A percentile compares a stretch with the other conserved stretches of the same genome.
phyloP scores from a whole-genome alignment of 2,888 invertebrate species.

The Disparrhopalites patrizii region DNA sequence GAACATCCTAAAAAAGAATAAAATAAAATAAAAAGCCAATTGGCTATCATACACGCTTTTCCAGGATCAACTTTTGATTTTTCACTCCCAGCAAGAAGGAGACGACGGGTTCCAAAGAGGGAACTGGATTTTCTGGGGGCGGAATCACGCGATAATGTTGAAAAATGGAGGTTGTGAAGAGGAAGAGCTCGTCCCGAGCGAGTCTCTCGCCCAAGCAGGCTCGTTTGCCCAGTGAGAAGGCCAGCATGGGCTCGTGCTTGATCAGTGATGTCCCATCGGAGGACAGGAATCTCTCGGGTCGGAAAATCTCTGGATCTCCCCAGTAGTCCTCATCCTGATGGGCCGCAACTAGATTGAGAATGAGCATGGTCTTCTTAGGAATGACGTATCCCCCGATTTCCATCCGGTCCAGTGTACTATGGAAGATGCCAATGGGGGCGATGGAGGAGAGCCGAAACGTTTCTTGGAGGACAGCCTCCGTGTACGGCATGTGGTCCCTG shows the following conservation, averaged over 20 bases:
- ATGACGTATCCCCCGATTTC: constrained; percentile 35
- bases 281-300: constrained; percentile 43
- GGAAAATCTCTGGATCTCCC: constrained; percentile 42
- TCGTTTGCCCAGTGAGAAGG: constrained; percentile 39
- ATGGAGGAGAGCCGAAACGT: constrained; percentile 34
- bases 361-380: constrained; percentile 40
- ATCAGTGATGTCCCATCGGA: constrained; percentile 32
- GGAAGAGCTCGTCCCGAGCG: constrained; percentile 38
- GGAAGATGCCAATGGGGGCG: constrained; percentile 39
- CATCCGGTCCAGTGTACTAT: constrained; percentile 26
- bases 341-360: constrained; percentile 34
- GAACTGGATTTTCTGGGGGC: constrained; percentile 31
- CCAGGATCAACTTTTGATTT: constrained; percentile 36
- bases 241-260: constrained; percentile 39
- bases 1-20: background rate
- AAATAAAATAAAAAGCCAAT: background rate
- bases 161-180: constrained; percentile 40
- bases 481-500: constrained; percentile 38
- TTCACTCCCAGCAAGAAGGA: constrained; percentile 36
- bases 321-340: constrained; percentile 39
- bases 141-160: constrained; percentile 36
- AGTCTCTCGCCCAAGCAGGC: constrained; percentile 39
- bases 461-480: constrained; percentile 40
- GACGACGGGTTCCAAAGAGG: constrained; percentile 27
- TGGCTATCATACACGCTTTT: constrained; percentile 27